A percentile compares a stretch with the other conserved stretches of the same genome.
These are phyloP conservation scores for Endomychus coccineus DNA, from an alignment of 2,888 invertebrate species.

Conservation along the genomic window DNA sequence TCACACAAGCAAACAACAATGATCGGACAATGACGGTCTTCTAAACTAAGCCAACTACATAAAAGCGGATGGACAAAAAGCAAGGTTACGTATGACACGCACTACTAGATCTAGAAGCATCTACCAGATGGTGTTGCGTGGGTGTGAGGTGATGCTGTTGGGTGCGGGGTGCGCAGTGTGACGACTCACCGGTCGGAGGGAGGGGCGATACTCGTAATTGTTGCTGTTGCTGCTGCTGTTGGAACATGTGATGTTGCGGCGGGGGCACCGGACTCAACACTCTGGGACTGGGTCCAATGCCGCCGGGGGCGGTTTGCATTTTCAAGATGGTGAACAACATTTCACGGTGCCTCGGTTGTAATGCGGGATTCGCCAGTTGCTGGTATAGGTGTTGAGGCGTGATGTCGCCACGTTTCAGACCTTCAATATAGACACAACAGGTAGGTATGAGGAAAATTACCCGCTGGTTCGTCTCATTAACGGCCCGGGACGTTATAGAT, in stretches of 20 bases:
- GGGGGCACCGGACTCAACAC: constrained; percentile 41
- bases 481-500: too few species aligned
- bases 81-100: too few species aligned
- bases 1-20: too few species aligned
- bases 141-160: background rate
- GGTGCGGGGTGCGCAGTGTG: background rate
- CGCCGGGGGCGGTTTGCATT: constrained; percentile 27
- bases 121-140: background rate
- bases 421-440: too few species aligned
- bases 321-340: constrained; percentile 61
- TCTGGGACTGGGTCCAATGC: constrained; percentile 38
- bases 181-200: constrained; percentile 51
- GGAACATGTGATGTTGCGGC: constrained; percentile 42
- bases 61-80: too few species aligned
- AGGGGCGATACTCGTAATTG: constrained; percentile 56
- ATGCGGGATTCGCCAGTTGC: constrained; percentile 65
- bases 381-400: constrained; percentile 68
- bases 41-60: too few species aligned
- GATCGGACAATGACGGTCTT: too few species aligned
- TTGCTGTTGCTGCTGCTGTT: constrained; percentile 44
- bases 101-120: too few species aligned
- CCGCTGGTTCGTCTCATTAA: too few species aligned
- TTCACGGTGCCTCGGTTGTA: constrained; percentile 67
- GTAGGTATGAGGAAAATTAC: too few species aligned
- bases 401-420: constrained; percentile 69